Evolutionary conservation across 1,140 invertebrate species (phyloP).

Genomic region (Sarcophaga bullata): DNA sequence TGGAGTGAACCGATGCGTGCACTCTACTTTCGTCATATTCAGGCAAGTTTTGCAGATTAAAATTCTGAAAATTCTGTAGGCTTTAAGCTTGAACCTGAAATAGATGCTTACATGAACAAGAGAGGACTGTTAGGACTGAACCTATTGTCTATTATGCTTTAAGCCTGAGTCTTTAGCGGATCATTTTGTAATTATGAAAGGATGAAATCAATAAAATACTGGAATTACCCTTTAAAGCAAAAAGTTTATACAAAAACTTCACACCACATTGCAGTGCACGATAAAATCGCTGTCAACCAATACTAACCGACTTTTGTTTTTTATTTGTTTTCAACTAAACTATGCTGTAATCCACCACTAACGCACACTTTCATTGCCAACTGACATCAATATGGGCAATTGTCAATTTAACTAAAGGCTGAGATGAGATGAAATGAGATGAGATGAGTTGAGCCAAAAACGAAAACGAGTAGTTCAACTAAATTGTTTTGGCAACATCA

Average conservation of each 20-base stretch:
- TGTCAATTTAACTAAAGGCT: conserved; percentile 20
- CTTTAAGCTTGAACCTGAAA: too few relatives aligned
- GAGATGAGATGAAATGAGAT: neutral
- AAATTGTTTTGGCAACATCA: conserved; percentile 9
- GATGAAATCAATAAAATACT: too few relatives aligned
- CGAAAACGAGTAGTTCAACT: neutral
- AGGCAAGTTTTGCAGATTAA: too few relatives aligned
- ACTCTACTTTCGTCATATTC: too few relatives aligned
- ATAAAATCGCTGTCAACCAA: neutral
- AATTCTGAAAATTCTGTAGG: too few relatives aligned
- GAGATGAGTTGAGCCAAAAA: neutral
- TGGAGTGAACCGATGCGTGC: conserved; percentile 10
- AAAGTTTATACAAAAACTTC: too few relatives aligned
- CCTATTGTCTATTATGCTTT: too few relatives aligned
- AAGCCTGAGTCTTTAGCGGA: too few relatives aligned
- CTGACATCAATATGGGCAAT: conserved; percentile 30
- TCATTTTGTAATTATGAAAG: too few relatives aligned
- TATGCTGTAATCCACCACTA: neutral
- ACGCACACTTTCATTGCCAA: neutral
- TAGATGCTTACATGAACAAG: too few relatives aligned
- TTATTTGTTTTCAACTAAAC: neutral
- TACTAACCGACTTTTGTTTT: neutral
- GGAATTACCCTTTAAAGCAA: too few relatives aligned
- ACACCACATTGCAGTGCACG: neutral
- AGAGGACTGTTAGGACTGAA: too few relatives aligned